These are phyloP conservation scores for Holacanthella duospinosa DNA, from an alignment of 2,888 invertebrate genomes.

Conservation along the genomic window DNA sequence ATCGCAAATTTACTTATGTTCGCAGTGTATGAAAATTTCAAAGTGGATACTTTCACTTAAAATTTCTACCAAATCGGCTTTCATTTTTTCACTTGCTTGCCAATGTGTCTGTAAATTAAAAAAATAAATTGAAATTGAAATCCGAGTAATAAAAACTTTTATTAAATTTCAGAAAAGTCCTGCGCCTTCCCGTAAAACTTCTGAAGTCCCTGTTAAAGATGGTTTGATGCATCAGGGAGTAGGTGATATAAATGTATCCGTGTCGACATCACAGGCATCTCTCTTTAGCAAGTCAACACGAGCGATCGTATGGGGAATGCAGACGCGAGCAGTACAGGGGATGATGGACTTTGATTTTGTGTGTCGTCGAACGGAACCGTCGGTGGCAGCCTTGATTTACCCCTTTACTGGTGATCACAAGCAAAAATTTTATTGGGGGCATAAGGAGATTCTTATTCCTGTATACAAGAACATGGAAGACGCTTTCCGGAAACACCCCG, in stretches of 20 bases:
- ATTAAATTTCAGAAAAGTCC: constrained; percentile 29
- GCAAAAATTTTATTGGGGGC: constrained; percentile 99
- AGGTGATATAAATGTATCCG: constrained; percentile 39
- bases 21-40: not conserved
- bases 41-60: too few species aligned
- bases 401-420: constrained; percentile 98
- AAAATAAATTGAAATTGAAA: too few species aligned
- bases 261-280: constrained; percentile 41
- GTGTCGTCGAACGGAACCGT: constrained; percentile 76
- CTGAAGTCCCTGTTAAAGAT: constrained; percentile 21
- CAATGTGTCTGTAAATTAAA: too few species aligned
- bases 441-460: constrained; percentile 84
- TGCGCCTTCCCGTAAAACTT: constrained; percentile 27
- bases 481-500: constrained; percentile 87
- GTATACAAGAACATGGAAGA: constrained; percentile 94
- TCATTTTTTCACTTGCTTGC: too few species aligned
- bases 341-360: constrained; percentile 95
- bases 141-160: not conserved
- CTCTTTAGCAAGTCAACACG: constrained; percentile 74
- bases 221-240: constrained; percentile 38
- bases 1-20: too few species aligned
- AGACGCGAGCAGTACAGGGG: constrained; percentile 83
- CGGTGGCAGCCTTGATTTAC: constrained; percentile 92
- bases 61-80: not conserved
- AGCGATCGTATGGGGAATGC: constrained; percentile 98